Evolutionary conservation across 2,888 invertebrate species (phyloP).

Genomic region (Cybosia mesomella): DNA sequence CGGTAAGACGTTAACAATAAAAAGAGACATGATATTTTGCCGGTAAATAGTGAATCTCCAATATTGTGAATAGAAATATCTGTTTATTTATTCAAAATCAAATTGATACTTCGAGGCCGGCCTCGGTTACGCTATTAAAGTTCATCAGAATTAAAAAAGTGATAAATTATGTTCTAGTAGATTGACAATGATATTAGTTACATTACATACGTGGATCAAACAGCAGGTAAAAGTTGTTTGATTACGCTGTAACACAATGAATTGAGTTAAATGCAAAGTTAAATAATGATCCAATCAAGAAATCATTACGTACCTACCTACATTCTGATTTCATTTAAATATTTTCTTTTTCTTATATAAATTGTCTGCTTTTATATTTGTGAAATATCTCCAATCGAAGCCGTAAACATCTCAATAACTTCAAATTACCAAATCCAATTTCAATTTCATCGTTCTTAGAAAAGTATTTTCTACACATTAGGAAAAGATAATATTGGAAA

Average conservation of each 20-base stretch:
- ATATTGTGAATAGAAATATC: too few species aligned
- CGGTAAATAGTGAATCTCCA: too few species aligned
- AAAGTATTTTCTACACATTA: constrained; percentile 36
- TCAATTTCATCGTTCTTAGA: constrained; percentile 30
- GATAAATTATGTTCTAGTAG: too few species aligned
- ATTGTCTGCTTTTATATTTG: neutral
- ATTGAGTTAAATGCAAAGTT: neutral
- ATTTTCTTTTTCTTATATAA: neutral
- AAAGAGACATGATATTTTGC: too few species aligned
- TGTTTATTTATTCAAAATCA: too few species aligned
- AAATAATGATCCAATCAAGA: neutral
- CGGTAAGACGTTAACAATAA: neutral
- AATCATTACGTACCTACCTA: neutral
- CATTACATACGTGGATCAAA: too few species aligned
- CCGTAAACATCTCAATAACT: neutral
- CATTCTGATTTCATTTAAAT: neutral
- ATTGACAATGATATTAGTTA: too few species aligned
- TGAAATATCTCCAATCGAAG: neutral
- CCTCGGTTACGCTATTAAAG: too few species aligned
- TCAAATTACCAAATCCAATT: constrained; percentile 17
- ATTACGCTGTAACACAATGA: too few species aligned
- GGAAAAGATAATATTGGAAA: constrained; percentile 52
- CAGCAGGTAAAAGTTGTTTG: too few species aligned
- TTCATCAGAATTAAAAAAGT: too few species aligned
- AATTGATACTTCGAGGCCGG: too few species aligned